Evolutionary conservation across 2,888 invertebrate genomes (phyloP).

Genomic region (Plusia festucae): DNA sequence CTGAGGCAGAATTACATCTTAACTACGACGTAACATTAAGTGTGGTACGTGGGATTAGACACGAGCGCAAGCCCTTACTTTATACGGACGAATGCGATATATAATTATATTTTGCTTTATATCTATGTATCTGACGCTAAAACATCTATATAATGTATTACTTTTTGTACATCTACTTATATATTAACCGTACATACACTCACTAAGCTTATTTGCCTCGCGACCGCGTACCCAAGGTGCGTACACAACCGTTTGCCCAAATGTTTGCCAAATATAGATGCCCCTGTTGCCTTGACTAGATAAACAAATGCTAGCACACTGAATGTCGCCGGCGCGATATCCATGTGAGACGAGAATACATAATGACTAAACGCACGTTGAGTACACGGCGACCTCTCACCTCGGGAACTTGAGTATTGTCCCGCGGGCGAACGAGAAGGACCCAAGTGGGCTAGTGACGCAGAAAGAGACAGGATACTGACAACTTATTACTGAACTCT

Average conservation of each 20-base stretch:
- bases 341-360: conserved; percentile 54
- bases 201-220: conserved; percentile 87
- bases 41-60: conserved; percentile 88
- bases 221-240: conserved; percentile 82
- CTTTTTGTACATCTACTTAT: conserved; percentile 90
- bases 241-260: conserved; percentile 68
- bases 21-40: conserved; percentile 89
- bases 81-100: conserved; percentile 90
- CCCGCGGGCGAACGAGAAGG: conserved; percentile 82
- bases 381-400: conserved; percentile 76
- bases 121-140: conserved; percentile 89
- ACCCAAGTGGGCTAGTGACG: conserved; percentile 38
- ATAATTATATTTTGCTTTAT: conserved; percentile 89
- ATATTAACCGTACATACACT: conserved; percentile 88
- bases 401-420: conserved; percentile 82
- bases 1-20: conserved; percentile 90
- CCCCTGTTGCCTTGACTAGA: conserved; percentile 73
- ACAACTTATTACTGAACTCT: conserved; percentile 33
- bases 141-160: conserved; percentile 90
- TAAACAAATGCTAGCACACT: conserved; percentile 63
- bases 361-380: conserved; percentile 75
- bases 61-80: conserved; percentile 89
- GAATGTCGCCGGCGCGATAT: conserved; percentile 60
- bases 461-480: conserved; percentile 51
- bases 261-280: conserved; percentile 54